Base-by-base conservation (phyloP, 2,113 vertebrate genomes). In the Monarcha castaneiventris region DNA sequence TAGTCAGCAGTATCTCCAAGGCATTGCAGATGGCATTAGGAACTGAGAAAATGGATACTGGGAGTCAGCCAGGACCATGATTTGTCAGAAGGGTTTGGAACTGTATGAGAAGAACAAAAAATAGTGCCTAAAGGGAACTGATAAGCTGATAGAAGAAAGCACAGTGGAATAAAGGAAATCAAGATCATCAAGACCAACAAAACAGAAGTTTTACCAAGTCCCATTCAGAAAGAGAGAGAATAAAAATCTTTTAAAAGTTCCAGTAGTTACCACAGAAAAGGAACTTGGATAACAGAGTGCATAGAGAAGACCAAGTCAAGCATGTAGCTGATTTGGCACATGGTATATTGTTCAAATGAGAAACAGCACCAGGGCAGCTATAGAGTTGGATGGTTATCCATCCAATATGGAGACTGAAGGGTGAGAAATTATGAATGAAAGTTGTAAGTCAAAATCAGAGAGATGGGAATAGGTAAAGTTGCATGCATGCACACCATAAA, bases 1-100 rank as follows among this genome's bases (percentile, higher is more conserved):
- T 8, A 96, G 79, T 83, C 67, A 76, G 61, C 35, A 84, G 30
- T 79, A 89, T 83, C 85, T 93, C 79, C 22, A 12, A 89, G 84
- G 85, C 82, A 92, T 86, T 81, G 88, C 95, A 96, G 92, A 92
- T 93, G 92, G 92, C 71, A 92, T 85, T 85, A 88, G 79, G 63
- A 96, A 88, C 78, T 80, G 59, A 93, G 82, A 93, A 93, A 90
- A 75, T 69, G 58, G 58, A 76, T 87, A 92, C 46, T 94, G 94
- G 71, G 90, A 91, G 74, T 92, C 87, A 94, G 90, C 85, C 92
- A 95, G 79, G 67, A 93, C 63, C 66, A 82, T 39, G 54, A 85
- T 68, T 85, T 86, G 54, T 91, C 88, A 85, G 26, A 91, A 91
- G 39, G 49, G 41, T 68, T 91, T 89, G 73, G 54, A 95, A 77